Conservation (phyloP, 2,888 invertebrate species). For the Drosophila peninsularis region DNA sequence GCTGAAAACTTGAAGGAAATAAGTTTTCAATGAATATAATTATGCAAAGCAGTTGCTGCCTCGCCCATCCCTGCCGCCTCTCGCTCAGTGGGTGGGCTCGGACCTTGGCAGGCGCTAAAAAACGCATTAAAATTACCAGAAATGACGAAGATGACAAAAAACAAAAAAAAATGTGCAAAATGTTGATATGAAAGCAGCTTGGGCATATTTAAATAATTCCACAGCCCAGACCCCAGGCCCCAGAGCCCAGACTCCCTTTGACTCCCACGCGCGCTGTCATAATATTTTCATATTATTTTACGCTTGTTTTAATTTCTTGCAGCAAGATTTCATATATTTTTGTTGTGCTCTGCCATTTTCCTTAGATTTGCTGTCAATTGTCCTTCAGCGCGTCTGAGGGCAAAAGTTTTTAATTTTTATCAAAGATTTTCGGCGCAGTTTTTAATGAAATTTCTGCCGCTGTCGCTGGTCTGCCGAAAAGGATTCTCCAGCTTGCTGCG, state of each 20-base stretch:
- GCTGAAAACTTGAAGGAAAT: constrained; percentile 72
- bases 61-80: neutral
- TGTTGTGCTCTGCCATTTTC: constrained; percentile 29
- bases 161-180: constrained; percentile 35
- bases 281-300: constrained; percentile 75
- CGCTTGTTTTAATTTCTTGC: constrained; percentile 79
- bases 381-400: constrained; percentile 50
- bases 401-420: constrained; percentile 75
- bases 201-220: constrained; percentile 74
- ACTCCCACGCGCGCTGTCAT: constrained; percentile 52
- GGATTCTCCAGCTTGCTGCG: constrained; percentile 58
- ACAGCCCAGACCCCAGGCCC: neutral
- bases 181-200: constrained; percentile 71
- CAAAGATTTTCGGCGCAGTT: constrained; percentile 67
- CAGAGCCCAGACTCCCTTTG: neutral
- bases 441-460: constrained; percentile 73
- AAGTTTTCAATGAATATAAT: constrained; percentile 83
- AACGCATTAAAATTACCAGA: constrained; percentile 61
- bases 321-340: constrained; percentile 60
- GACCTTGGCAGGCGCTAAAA: constrained; percentile 42
- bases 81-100: constrained; percentile 37
- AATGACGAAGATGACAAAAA: constrained; percentile 46
- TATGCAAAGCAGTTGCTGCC: constrained; percentile 78
- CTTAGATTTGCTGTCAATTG: constrained; percentile 63
- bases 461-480: constrained; percentile 58